These are phyloP conservation scores for Phylloscopus trochilus DNA, from an alignment of 2,113 vertebrate genomes.

Conservation along the genomic window DNA sequence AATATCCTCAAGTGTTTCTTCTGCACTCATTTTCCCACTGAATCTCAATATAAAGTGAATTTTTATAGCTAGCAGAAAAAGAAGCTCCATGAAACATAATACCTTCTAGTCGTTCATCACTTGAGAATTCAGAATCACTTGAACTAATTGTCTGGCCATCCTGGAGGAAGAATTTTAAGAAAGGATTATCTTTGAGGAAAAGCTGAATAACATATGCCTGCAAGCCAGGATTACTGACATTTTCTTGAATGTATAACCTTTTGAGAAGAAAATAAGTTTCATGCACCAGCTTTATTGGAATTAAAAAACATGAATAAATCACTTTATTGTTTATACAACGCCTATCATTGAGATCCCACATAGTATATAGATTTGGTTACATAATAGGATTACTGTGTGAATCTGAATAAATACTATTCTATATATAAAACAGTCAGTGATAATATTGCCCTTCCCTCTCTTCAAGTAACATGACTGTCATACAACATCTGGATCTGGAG, in stretches of 20 bases:
- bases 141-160: not conserved
- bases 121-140: not conserved
- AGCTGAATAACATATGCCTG: not conserved
- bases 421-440: not conserved
- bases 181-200: not conserved
- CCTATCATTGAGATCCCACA: not conserved
- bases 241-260: not conserved
- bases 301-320: not conserved
- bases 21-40: not conserved
- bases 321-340: not conserved
- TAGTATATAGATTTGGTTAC: not conserved
- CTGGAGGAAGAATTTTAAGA: not conserved
- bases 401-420: not conserved
- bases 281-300: not conserved
- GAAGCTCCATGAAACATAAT: not conserved
- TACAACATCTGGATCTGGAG: not conserved
- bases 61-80: not conserved
- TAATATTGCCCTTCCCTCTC: not conserved
- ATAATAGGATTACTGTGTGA: not conserved
- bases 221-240: not conserved
- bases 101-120: not conserved
- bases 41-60: not conserved
- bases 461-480: not conserved
- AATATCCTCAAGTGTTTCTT: not conserved
- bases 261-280: not conserved